These are phyloP conservation scores for Chamaetylas fuelleborni DNA, from an alignment of 2,113 vertebrate species.

Conservation along the genomic window DNA sequence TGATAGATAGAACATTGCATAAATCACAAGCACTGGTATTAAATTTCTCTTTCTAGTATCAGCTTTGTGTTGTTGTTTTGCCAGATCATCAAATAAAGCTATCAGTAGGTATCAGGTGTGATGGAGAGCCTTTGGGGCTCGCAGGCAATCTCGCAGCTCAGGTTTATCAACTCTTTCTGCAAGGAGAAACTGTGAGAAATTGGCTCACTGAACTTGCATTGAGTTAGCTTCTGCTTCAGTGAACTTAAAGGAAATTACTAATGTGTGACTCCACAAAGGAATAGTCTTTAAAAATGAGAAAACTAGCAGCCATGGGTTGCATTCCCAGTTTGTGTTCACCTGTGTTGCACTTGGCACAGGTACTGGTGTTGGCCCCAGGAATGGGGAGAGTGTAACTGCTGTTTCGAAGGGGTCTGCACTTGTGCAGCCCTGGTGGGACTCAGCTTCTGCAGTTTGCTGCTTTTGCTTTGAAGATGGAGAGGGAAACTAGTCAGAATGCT, in stretches of 20 bases:
- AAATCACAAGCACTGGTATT: not conserved
- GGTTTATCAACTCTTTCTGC: conserved; percentile 10
- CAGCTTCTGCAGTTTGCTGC: not conserved
- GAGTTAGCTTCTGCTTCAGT: conserved; percentile 42
- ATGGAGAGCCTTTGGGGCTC: conserved; percentile 4
- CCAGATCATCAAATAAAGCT: conserved; percentile 14
- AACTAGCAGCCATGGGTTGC: not conserved
- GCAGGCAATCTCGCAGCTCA: not conserved
- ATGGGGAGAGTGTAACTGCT: not conserved
- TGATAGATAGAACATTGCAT: not conserved
- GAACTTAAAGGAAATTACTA: conserved; percentile 25
- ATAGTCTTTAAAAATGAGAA: not conserved
- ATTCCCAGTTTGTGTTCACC: not conserved
- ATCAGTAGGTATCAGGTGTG: not conserved
- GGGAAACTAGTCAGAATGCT: not conserved
- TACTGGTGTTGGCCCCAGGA: not conserved
- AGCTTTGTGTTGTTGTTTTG: conserved; percentile 26
- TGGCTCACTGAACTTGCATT: not conserved
- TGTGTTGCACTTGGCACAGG: not conserved
- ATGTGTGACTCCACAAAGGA: conserved; percentile 13
- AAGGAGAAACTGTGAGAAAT: conserved; percentile 45
- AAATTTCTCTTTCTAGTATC: conserved; percentile 39
- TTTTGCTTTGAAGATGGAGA: not conserved
- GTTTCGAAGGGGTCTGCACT: not conserved
- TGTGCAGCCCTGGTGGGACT: not conserved